phyloP scores from a whole-genome alignment of 2,797 vertebrate genomes.

The Bovichtus variegatus region DNA sequence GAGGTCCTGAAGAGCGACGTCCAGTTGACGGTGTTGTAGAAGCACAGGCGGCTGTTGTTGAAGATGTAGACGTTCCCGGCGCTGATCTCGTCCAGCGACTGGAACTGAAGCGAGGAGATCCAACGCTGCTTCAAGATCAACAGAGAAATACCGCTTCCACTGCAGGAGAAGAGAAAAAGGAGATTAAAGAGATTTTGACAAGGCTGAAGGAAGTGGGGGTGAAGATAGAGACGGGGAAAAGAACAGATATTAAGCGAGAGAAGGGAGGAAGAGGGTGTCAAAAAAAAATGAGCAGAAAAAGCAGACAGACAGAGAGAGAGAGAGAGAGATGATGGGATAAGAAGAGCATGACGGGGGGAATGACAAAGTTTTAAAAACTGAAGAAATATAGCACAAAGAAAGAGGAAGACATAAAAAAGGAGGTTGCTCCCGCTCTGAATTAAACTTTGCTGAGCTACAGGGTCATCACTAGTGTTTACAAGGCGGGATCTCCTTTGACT shows the following conservation, averaged over 20 bases:
- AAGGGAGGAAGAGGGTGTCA: background rate
- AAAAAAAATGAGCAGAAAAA: background rate
- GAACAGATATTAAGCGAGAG: background rate
- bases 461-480: conserved; percentile 20
- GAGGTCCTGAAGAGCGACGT: conserved; percentile 92
- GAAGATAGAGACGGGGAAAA: background rate
- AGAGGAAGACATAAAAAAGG: background rate
- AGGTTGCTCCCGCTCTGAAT: conserved; percentile 8
- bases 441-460: conserved; percentile 27
- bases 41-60: conserved; percentile 96
- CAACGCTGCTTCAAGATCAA: conserved; percentile 96
- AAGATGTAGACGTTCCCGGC: conserved; percentile 98
- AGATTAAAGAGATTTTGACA: background rate
- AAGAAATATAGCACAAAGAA: conserved; percentile 1
- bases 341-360: background rate
- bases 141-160: conserved; percentile 91
- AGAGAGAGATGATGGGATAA: background rate
- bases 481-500: conserved; percentile 24
- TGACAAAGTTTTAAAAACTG: background rate
- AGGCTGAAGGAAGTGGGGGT: background rate
- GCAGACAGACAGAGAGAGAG: background rate
- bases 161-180: conserved; percentile 11
- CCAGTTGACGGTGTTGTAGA: conserved; percentile 98
- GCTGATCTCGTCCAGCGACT: conserved; percentile 95
- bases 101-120: conserved; percentile 94